Conservation (phyloP, 2,113 vertebrate species). For the Asarcornis scutulata region DNA sequence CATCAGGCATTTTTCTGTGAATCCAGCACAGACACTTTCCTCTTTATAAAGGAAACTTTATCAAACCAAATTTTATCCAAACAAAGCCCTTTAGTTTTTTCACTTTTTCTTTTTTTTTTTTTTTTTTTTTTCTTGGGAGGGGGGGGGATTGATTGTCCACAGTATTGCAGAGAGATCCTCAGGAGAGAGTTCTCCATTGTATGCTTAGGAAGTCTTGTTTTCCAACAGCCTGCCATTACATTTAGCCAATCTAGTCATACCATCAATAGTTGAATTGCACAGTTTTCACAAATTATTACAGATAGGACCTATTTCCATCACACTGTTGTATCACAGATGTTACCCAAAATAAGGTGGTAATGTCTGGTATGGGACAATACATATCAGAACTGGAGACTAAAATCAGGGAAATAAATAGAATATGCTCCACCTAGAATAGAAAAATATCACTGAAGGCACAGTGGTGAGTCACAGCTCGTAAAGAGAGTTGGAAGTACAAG, state of each 20-base stretch:
- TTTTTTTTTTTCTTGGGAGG: no score
- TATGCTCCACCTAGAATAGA: accelerated
- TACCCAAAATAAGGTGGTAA: neutral
- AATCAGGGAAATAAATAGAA: neutral
- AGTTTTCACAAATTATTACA: neutral
- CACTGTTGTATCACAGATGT: neutral
- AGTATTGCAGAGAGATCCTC: neutral
- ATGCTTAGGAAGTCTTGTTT: neutral
- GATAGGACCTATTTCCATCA: neutral
- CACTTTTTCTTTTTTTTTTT: neutral
- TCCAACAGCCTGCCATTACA: neutral
- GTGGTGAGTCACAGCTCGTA: neutral
- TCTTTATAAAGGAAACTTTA: neutral
- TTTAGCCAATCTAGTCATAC: neutral
- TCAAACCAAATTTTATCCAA: neutral
- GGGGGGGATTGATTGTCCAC: accelerated
- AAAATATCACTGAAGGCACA: neutral
- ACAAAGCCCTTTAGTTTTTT: neutral
- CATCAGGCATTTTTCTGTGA: neutral
- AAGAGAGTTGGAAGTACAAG: neutral
- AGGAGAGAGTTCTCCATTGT: neutral
- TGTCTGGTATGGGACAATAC: neutral
- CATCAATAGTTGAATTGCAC: neutral
- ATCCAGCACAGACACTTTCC: neutral
- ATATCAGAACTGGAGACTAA: neutral